These are phyloP conservation scores for Puntigrus tetrazona DNA, from an alignment of 2,113 vertebrate genomes.

Conservation along the genomic window DNA sequence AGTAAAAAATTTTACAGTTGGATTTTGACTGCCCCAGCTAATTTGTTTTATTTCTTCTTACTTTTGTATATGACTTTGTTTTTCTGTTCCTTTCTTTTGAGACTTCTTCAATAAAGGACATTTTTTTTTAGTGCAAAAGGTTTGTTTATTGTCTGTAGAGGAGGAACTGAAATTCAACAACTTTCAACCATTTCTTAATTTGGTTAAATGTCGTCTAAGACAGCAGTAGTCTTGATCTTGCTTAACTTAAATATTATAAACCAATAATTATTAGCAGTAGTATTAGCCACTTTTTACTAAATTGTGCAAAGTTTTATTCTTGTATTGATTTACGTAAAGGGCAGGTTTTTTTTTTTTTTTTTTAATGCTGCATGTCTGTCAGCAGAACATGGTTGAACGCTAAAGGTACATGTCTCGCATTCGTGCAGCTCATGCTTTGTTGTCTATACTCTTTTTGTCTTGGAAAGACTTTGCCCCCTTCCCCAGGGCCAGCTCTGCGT, in stretches of 20 bases:
- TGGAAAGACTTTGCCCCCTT: not conserved
- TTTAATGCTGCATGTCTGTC: not conserved
- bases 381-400: not conserved
- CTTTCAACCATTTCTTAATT: no score
- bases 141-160: not conserved
- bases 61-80: not conserved
- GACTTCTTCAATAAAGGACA: not conserved
- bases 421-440: not conserved
- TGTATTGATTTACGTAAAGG: not conserved
- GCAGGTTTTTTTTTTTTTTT: not conserved
- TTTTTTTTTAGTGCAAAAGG: not conserved
- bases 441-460: not conserved
- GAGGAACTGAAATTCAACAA: not conserved
- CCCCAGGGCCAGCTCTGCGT: slow-evolving; percentile 44
- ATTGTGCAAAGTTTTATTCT: not conserved
- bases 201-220: not conserved
- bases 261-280: no score
- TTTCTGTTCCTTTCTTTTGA: not conserved
- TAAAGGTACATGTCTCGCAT: not conserved
- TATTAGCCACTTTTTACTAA: not conserved
- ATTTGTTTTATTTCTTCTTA: not conserved
- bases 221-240: not conserved
- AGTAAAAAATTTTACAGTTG: not conserved
- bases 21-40: no score
- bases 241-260: no score